These are phyloP conservation scores for Microctonus aethiopoides DNA, from an alignment of 2,888 invertebrate genomes.

Conservation along the genomic window DNA sequence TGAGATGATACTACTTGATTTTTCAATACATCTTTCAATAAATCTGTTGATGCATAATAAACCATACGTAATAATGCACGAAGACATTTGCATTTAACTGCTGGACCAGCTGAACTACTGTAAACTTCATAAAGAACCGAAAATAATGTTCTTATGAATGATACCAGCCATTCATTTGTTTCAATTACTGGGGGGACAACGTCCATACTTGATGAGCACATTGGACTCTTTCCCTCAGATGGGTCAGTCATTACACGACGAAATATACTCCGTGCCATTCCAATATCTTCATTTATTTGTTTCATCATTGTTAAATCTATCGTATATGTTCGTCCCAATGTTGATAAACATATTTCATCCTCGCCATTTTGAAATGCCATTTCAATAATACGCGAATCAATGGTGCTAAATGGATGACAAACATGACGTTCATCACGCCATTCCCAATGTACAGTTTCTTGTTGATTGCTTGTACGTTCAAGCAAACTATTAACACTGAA, in stretches of 20 bases:
- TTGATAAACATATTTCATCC: constrained; percentile 93
- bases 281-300: constrained; percentile 98
- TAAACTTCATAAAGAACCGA: constrained; percentile 98
- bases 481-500: constrained; percentile 93
- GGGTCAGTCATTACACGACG: constrained; percentile 78
- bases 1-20: constrained; percentile 91
- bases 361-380: constrained; percentile 93
- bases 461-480: constrained; percentile 77
- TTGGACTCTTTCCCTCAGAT: constrained; percentile 63
- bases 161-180: constrained; percentile 65
- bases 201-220: constrained; percentile 64
- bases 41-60: constrained; percentile 89
- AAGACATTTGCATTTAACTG: constrained; percentile 96
- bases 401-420: constrained; percentile 92
- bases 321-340: constrained; percentile 93
- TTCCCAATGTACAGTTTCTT: constrained; percentile 92
- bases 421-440: constrained; percentile 95
- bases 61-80: constrained; percentile 96
- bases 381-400: constrained; percentile 95
- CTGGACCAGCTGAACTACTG: constrained; percentile 97
- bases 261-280: constrained; percentile 92
- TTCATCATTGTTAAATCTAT: constrained; percentile 98
- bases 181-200: constrained; percentile 65
- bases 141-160: constrained; percentile 83
- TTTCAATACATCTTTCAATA: constrained; percentile 78